phyloP scores from a whole-genome alignment of 2,888 invertebrate genomes.

The Steromphala cineraria region DNA sequence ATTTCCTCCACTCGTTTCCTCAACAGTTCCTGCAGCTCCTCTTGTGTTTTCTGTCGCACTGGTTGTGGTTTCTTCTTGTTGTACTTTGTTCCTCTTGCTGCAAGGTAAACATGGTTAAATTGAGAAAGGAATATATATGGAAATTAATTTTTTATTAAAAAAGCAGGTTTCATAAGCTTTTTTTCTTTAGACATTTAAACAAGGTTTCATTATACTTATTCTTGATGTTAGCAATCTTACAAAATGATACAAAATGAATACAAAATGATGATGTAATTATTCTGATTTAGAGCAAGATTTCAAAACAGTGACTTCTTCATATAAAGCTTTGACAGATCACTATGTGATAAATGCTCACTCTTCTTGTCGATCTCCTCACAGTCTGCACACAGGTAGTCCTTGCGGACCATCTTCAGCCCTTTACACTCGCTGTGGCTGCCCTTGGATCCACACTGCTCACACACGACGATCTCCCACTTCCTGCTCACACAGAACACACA shows the following conservation, averaged over 20 bases:
- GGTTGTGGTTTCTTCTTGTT: background rate
- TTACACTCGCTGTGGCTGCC: conserved; percentile 79
- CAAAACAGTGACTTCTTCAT: too few relatives aligned
- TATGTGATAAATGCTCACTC: conserved; percentile 24
- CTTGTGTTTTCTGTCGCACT: background rate
- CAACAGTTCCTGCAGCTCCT: background rate
- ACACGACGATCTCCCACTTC: conserved; percentile 78
- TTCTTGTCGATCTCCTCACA: conserved; percentile 69
- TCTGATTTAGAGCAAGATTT: too few relatives aligned
- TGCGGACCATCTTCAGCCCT: conserved; percentile 73
- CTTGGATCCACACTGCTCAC: conserved; percentile 79
- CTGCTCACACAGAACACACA: conserved; percentile 61
- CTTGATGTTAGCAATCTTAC: too few relatives aligned
- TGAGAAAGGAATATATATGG: too few relatives aligned
- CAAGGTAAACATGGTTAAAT: background rate
- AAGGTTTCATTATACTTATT: too few relatives aligned
- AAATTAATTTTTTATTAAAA: too few relatives aligned
- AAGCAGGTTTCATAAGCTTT: too few relatives aligned
- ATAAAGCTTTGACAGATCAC: too few relatives aligned
- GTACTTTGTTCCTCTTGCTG: background rate
- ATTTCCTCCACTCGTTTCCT: background rate
- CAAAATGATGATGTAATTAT: too few relatives aligned
- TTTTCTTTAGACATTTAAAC: too few relatives aligned
- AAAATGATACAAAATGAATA: too few relatives aligned
- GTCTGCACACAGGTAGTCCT: conserved; percentile 76